These are phyloP conservation scores for Ctenochaetus hawaiiensis DNA, from an alignment of 2,797 vertebrate species.

Conservation along the genomic window DNA sequence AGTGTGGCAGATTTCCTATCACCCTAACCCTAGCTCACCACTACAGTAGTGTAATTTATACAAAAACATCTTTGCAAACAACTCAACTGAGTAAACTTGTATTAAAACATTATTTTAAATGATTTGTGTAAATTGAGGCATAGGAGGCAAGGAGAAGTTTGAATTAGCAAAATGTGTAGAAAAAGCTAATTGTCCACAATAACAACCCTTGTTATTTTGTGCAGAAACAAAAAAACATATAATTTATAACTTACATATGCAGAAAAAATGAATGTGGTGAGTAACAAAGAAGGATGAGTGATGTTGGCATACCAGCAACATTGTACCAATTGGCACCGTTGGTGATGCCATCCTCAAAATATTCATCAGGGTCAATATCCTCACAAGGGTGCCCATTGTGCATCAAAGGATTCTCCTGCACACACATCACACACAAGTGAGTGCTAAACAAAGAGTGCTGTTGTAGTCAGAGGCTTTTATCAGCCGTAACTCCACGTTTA, in stretches of 20 bases:
- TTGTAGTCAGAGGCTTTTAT: conserved; percentile 24
- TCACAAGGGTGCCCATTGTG: conserved; percentile 92
- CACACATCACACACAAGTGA: conserved; percentile 49
- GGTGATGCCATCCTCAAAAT: conserved; percentile 94
- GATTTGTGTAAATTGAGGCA: neutral
- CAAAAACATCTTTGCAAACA: neutral
- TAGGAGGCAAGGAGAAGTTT: neutral
- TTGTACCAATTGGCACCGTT: conserved; percentile 98
- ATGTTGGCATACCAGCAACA: conserved; percentile 87
- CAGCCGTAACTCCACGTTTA: neutral
- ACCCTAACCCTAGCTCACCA: neutral
- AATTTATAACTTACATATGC: neutral
- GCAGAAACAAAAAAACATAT: neutral
- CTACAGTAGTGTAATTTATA: neutral
- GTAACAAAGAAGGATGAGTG: neutral
- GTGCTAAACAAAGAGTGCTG: conserved; percentile 40
- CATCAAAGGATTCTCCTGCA: conserved; percentile 93
- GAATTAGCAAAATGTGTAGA: neutral
- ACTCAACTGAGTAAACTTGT: neutral
- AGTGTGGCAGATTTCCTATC: neutral
- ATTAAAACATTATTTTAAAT: neutral
- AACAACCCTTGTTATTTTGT: neutral
- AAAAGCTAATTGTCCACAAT: neutral
- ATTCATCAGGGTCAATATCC: conserved; percentile 87
- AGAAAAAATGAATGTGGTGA: neutral